phyloP scores from a whole-genome alignment of 2,888 invertebrate genomes.

The Chorisops tibialis region DNA sequence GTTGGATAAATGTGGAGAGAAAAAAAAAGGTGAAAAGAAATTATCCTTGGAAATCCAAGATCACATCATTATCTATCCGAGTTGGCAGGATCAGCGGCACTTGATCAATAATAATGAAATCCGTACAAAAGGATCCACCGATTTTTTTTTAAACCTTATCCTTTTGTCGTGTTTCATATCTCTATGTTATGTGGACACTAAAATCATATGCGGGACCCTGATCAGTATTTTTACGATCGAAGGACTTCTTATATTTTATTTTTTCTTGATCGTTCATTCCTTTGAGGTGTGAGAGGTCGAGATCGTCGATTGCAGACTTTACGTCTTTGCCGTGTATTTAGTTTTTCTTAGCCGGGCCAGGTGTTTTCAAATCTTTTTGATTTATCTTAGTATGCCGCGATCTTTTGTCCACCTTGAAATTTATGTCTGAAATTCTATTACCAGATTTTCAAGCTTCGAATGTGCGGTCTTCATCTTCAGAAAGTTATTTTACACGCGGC shows the following conservation, averaged over 20 bases:
- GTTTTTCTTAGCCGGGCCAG: too few relatives aligned
- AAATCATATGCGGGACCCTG: constrained; percentile 19
- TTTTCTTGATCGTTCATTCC: not conserved
- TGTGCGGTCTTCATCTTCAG: not conserved
- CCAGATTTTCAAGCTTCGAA: not conserved
- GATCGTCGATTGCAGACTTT: constrained; percentile 1
- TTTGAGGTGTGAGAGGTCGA: constrained; percentile 16
- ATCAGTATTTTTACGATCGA: constrained; percentile 19
- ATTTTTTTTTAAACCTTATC: not conserved
- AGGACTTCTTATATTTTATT: constrained; percentile 2
- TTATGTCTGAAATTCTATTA: constrained; percentile 15
- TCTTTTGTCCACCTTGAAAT: constrained; percentile 7
- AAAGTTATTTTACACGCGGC: too few relatives aligned
- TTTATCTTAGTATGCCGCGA: constrained; percentile 13
- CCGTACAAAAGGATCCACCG: not conserved
- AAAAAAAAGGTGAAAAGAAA: too few relatives aligned
- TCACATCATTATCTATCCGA: too few relatives aligned
- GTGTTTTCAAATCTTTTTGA: constrained; percentile 16
- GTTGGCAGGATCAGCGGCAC: constrained; percentile 2
- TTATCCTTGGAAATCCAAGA: too few relatives aligned
- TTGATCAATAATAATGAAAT: constrained; percentile 1
- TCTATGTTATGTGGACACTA: not conserved
- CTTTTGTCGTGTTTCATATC: constrained; percentile 7
- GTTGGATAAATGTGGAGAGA: too few relatives aligned
- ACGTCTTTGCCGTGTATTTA: not conserved